Conservation (phyloP, 1,140 invertebrate species). For the Coptotermes formosanus region DNA sequence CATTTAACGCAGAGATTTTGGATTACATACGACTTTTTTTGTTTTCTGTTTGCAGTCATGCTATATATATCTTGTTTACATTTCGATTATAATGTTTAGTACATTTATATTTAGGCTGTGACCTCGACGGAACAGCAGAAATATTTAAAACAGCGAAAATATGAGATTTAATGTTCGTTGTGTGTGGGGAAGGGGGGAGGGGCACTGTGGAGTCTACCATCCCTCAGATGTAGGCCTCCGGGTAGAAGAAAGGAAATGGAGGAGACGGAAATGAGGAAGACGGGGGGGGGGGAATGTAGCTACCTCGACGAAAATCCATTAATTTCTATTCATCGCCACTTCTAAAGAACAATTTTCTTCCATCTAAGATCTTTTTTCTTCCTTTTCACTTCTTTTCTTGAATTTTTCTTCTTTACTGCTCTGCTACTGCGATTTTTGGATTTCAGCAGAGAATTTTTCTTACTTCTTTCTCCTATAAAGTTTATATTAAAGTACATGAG, state of each 20-base stretch:
- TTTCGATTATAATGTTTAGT: not conserved
- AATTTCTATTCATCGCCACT: constrained; percentile 18
- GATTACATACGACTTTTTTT: not conserved
- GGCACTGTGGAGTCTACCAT: not conserved
- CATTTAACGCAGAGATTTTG: not conserved
- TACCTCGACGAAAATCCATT: constrained; percentile 1
- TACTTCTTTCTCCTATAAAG: not conserved
- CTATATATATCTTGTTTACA: not conserved
- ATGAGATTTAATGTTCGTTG: not conserved
- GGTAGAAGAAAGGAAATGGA: not conserved
- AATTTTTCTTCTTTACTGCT: not conserved
- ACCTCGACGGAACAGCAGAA: not conserved
- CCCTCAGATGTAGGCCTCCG: not conserved
- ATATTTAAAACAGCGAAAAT: not conserved
- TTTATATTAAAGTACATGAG: constrained; percentile 16
- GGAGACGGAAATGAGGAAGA: not conserved
- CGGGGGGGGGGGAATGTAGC: not conserved
- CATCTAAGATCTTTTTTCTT: constrained; percentile 13
- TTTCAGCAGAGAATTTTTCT: not conserved
- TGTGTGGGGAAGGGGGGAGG: not conserved
- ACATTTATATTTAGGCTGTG: not conserved
- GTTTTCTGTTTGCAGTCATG: not conserved
- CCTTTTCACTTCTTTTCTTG: not conserved
- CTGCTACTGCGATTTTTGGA: not conserved
- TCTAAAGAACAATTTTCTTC: not conserved